phyloP scores from a whole-genome alignment of 2,113 vertebrate species.

The Jacana jacana region DNA sequence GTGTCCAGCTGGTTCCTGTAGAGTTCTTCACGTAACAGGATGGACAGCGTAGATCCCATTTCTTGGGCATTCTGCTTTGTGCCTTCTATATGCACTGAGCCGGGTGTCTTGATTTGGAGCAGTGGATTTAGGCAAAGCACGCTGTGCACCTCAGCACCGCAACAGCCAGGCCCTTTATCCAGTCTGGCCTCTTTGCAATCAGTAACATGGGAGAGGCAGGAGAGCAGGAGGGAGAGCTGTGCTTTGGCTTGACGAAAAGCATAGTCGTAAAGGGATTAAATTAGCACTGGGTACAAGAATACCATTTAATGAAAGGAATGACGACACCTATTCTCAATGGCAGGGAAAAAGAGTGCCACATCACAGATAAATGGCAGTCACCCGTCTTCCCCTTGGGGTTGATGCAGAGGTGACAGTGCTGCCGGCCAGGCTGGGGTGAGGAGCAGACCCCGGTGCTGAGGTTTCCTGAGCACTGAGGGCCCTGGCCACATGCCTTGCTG shows the following conservation, averaged over 20 bases:
- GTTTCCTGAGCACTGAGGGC: rapidly evolving
- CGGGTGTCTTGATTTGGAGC: neutral
- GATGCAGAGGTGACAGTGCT: neutral
- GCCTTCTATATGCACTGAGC: neutral
- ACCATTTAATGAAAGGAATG: slow-evolving; percentile 8
- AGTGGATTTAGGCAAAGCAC: neutral
- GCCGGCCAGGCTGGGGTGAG: neutral
- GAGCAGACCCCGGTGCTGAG: neutral
- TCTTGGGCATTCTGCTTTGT: neutral
- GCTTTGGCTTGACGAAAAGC: slow-evolving; percentile 5
- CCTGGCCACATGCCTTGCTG: rapidly evolving
- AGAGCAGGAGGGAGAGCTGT: neutral
- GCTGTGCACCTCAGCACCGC: neutral
- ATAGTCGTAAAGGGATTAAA: slow-evolving; percentile 37
- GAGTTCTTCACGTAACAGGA: neutral
- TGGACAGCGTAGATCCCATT: neutral
- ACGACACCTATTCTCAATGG: neutral
- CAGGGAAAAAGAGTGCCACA: neutral
- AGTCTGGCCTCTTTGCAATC: neutral
- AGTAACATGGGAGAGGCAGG: neutral
- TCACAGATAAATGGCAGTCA: neutral
- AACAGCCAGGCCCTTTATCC: neutral
- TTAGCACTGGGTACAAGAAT: slow-evolving; percentile 16
- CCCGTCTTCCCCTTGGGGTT: neutral
- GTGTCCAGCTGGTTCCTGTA: neutral